Base-by-base conservation (phyloP, 2,888 invertebrate genomes). In the Lycaena phlaeas region DNA sequence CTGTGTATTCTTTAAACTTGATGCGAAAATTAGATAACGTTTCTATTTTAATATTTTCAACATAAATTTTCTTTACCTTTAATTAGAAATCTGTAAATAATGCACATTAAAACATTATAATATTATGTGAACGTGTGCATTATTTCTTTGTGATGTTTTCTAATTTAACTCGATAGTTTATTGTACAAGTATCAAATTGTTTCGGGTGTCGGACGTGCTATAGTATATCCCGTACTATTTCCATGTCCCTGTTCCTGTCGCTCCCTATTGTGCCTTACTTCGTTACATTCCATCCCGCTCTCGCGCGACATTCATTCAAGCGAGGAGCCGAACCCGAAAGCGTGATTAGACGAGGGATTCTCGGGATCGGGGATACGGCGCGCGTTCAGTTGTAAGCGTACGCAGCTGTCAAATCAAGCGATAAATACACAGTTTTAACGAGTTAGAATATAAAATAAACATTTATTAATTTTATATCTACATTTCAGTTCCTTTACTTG, bases 401-500 rank as follows among this genome's bases (percentile, higher is more conserved):
- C 65, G 72, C 78, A 85, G 84, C 77, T 86, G 86, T 79, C 85
- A 84, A 77, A 74, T 70, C 71, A 70, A 72, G 75, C 73, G 63
- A 68, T 70, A 71, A 73, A 63, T 61, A 57, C 49, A 43, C 44
- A 50, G 48, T 45, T 45, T 56, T 47, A 51, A 53, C 46, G 44
- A 27, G n/a, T n/a, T n/a, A n/a, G n/a, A n/a, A n/a, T n/a, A n/a
- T n/a, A n/a, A n/a, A n/a, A n/a, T n/a, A n/a, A n/a, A n/a, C n/a
- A n/a, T n/a, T 37, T 52, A 63, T 71, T 75, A 51, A 55, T 34
- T 34, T 10, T 18, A 12, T 12, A 22, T 11, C 2, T 18, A 11
- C 56, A 45, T 79, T 79, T 53, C 79, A 84, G 84, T 82, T 71
- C 72, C 76, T 84, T 84, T 84, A 75, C 84, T 84, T 84, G 84